Percentiles rank a stretch among this genome's conserved stretches.
Conservation (phyloP, 2,113 vertebrate genomes). For the Leptocoma aspasia region DNA sequence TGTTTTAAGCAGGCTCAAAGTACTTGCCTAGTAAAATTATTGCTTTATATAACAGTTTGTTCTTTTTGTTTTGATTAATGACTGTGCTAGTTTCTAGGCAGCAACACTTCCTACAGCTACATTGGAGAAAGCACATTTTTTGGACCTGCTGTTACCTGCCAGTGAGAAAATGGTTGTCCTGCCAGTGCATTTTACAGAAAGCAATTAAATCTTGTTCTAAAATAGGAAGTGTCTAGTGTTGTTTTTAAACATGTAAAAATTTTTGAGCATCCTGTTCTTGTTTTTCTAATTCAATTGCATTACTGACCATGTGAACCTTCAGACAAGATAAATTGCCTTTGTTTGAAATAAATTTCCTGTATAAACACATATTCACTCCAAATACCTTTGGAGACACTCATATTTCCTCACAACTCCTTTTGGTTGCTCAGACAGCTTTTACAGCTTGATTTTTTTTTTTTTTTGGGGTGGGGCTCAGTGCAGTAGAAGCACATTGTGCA, state of each 20-base stretch:
- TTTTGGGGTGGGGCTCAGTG: background rate
- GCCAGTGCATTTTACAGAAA: background rate
- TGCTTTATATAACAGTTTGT: background rate
- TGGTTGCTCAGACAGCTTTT: background rate
- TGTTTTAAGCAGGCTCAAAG: background rate
- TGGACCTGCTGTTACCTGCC: background rate
- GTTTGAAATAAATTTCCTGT: constrained; percentile 25
- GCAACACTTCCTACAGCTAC: background rate
- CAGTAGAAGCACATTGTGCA: background rate
- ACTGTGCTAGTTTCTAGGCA: background rate
- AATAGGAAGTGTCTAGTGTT: background rate
- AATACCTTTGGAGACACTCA: background rate
- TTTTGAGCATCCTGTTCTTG: background rate
- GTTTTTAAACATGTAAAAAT: background rate
- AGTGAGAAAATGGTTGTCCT: constrained; percentile 12
- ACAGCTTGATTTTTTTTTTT: background rate
- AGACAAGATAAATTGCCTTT: background rate
- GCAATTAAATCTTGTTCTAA: background rate
- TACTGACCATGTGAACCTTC: background rate
- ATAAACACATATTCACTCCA: background rate
- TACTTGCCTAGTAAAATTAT: background rate
- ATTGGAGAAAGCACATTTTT: background rate
- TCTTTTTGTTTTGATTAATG: constrained; percentile 37
- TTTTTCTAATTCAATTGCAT: background rate
- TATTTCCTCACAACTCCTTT: background rate